A percentile compares a stretch with the other conserved stretches of the same genome.
Conservation (phyloP, 2,888 invertebrate genomes). For the Stenurella melanura region DNA sequence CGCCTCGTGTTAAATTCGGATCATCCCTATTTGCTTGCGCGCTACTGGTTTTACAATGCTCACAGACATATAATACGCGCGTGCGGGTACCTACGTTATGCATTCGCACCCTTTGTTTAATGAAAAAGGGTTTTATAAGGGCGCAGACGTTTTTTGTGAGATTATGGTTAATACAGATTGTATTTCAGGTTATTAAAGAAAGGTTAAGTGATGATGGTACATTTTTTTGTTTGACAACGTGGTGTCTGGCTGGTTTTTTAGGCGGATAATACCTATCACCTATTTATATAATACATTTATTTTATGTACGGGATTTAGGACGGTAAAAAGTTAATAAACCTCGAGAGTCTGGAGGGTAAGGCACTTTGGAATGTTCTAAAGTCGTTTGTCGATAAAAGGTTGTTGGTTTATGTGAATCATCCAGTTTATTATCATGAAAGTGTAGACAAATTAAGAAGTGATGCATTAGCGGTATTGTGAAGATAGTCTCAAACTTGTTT, state of each 20-base stretch:
- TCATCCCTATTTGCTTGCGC: background rate
- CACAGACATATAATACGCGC: constrained; percentile 28
- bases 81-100: constrained; percentile 22
- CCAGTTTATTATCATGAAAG: constrained; percentile 29
- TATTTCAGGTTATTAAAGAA: constrained; percentile 18
- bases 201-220: constrained; percentile 33
- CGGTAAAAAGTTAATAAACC: constrained; percentile 37
- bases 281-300: constrained; percentile 28
- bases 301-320: constrained; percentile 18
- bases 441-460: constrained; percentile 5
- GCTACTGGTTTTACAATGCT: background rate
- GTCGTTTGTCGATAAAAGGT: constrained; percentile 26
- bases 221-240: constrained; percentile 28
- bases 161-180: constrained; percentile 22
- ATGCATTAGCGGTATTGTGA: constrained; percentile 32
- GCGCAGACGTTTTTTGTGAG: constrained; percentile 26
- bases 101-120: constrained; percentile 18
- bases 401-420: constrained; percentile 16
- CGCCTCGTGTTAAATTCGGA: background rate
- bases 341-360: constrained; percentile 1
- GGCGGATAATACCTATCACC: constrained; percentile 32
- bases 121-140: constrained; percentile 22
- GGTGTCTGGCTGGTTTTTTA: constrained; percentile 29
- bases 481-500: constrained; percentile 41
- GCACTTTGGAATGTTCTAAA: constrained; percentile 21